phyloP scores from a whole-genome alignment of 2,113 vertebrate species.

The Myocastor coypus region DNA sequence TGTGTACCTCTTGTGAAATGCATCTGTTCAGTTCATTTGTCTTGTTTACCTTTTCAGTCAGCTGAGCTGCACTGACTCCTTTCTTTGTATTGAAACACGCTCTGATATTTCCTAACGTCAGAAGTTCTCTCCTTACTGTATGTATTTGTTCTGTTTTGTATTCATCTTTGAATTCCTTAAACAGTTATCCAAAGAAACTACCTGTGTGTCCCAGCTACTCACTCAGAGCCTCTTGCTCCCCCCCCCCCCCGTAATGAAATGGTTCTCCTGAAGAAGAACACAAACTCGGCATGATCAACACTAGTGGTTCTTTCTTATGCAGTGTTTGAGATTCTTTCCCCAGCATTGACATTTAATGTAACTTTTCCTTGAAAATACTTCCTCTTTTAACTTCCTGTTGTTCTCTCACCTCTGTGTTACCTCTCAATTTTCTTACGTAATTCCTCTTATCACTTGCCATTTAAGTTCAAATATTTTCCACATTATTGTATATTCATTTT shows the following conservation, averaged over 20 bases:
- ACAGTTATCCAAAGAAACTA: not conserved
- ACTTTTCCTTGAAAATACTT: slow-evolving; percentile 45
- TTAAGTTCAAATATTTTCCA: not conserved
- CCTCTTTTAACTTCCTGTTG: slow-evolving; percentile 18
- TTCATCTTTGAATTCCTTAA: not conserved
- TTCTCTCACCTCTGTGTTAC: not conserved
- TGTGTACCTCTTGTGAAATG: not conserved
- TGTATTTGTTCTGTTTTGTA: not conserved
- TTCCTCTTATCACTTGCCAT: slow-evolving; percentile 26
- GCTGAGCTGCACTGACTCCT: not conserved
- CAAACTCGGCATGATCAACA: not conserved
- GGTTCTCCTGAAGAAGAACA: not conserved
- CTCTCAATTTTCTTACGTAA: slow-evolving; percentile 27
- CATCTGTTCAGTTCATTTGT: not conserved
- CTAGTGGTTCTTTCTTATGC: not conserved
- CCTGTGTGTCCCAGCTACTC: not conserved
- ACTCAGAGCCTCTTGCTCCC: not conserved
- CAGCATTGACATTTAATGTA: not conserved
- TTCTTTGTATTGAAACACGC: not conserved
- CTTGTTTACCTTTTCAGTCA: not conserved
- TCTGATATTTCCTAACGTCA: not conserved
- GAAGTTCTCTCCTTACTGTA: not conserved
- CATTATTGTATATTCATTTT: not conserved
- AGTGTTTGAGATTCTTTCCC: not conserved
- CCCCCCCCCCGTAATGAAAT: not conserved